Conservation (phyloP, 2,888 invertebrate species). For the Hipparchia semele region DNA sequence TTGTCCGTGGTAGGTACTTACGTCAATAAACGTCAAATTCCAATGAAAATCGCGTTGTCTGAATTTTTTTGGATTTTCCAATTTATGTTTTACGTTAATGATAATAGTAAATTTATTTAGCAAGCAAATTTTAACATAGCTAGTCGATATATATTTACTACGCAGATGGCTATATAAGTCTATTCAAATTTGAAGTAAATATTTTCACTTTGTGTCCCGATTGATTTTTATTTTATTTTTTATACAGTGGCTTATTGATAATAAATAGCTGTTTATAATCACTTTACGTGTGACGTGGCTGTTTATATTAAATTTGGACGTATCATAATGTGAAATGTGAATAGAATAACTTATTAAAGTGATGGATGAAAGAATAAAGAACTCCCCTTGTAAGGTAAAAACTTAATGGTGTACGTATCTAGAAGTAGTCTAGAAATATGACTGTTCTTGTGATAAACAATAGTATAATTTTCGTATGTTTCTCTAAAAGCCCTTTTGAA, state of each 20-base stretch:
- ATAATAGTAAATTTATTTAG: neutral
- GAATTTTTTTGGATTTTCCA: slow-evolving; percentile 27
- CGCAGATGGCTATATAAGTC: slow-evolving; percentile 32
- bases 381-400: slow-evolving; percentile 81
- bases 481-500: slow-evolving; percentile 21
- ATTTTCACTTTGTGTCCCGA: slow-evolving; percentile 71
- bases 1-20: slow-evolving; percentile 35
- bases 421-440: slow-evolving; percentile 48
- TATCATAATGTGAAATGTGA: slow-evolving; percentile 72
- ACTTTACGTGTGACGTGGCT: slow-evolving; percentile 71
- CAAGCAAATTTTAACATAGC: neutral
- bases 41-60: slow-evolving; percentile 30
- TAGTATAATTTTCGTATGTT: slow-evolving; percentile 30
- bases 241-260: slow-evolving; percentile 78
- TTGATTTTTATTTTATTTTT: slow-evolving; percentile 79
- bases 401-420: slow-evolving; percentile 53
- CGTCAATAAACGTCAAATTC: slow-evolving; percentile 33
- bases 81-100: neutral
- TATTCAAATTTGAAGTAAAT: slow-evolving; percentile 63
- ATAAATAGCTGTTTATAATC: slow-evolving; percentile 70
- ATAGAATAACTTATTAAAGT: slow-evolving; percentile 66
- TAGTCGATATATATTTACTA: slow-evolving; percentile 7
- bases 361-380: slow-evolving; percentile 78
- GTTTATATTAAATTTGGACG: slow-evolving; percentile 61
- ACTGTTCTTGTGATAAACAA: slow-evolving; percentile 29